Evolutionary conservation across 2,888 invertebrate species (phyloP), one percentile per base, ranked within the genome.

Genomic region (Pherbina coryleti): DNA sequence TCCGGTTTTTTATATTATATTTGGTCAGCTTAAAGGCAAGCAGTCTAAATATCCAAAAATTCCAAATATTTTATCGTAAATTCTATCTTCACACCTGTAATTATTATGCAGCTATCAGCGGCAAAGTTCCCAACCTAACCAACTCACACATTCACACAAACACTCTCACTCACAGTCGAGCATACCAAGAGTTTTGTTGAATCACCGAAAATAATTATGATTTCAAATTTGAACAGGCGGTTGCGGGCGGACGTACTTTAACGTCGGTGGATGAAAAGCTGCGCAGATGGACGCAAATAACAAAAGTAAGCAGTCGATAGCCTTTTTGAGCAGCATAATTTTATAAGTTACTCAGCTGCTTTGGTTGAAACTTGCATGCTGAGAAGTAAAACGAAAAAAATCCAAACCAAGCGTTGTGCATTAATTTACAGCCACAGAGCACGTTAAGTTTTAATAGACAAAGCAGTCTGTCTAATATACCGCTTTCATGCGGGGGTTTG

Each of bases 191-290:
- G 37, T 83, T 83, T 14, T 80, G 83, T 81, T 81, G 83, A 83
- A 81, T 83, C 83, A 83, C 80, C 76, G 72, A 57, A 82, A 75
- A 82, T 83, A 84, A 83, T 84, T 82, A 80, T 79, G 75, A 78
- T 78, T 77, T 73, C 79, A 80, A 80, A 75, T 67, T 81, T 79
- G 77, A 81, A 78, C 72, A 74, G 75, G 72, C 77, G 80, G 81
- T 81, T 77, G 82, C 77, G 78, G 78, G 79, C 80, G 81, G 77
- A 72, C 79, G 70, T 17, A 72, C 14, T n/a, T 62, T 28, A 28
- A 49, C n/a, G 8, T 25, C 14, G 72, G 19, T 60, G 67, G 34
- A 66, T 25, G 70, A 19, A 53, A 37, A 22, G 70, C 57, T 51
- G 17, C 28, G 22, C 22, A 28, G 57, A 19, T 8, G 76, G 19